These are phyloP conservation scores for Phalanger gymnotis DNA, from an alignment of 2,797 vertebrate genomes.

Conservation along the genomic window DNA sequence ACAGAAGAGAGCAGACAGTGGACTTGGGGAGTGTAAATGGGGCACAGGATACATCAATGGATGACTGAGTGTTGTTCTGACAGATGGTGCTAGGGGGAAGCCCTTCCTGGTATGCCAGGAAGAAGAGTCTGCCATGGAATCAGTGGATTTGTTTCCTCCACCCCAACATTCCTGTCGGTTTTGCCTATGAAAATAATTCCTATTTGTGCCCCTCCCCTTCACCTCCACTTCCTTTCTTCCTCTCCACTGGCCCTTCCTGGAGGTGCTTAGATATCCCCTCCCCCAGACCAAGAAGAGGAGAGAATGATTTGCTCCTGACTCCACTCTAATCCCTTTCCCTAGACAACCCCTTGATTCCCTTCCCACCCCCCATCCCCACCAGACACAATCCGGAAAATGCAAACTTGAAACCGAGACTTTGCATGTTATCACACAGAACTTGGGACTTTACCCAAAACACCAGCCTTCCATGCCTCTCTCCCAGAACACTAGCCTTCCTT, in stretches of 20 bases:
- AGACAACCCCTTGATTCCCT: not conserved
- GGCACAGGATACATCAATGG: not conserved
- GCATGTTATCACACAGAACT: conserved; percentile 45
- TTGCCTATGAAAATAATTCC: conserved; percentile 37
- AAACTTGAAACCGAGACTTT: conserved; percentile 52
- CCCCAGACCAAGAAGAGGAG: not conserved
- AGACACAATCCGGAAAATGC: conserved; percentile 27
- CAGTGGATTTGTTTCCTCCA: not conserved
- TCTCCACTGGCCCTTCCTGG: not conserved
- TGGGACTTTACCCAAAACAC: not conserved
- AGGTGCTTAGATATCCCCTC: not conserved
- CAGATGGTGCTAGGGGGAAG: not conserved
- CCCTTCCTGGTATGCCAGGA: not conserved
- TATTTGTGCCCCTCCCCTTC: not conserved
- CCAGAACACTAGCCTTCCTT: conserved; percentile 2
- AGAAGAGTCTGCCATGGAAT: not conserved
- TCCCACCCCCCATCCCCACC: not conserved
- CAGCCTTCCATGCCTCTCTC: not conserved
- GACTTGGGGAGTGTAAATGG: conserved; percentile 16
- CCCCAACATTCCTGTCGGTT: not conserved
- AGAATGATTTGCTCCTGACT: not conserved
- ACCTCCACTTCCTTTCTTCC: not conserved
- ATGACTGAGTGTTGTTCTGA: not conserved
- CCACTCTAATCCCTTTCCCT: not conserved
- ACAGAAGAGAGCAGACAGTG: not conserved